Evolutionary conservation across 2,113 vertebrate genomes (phyloP), one percentile per base, ranked within the genome.

Genomic region (Setophaga petechia): DNA sequence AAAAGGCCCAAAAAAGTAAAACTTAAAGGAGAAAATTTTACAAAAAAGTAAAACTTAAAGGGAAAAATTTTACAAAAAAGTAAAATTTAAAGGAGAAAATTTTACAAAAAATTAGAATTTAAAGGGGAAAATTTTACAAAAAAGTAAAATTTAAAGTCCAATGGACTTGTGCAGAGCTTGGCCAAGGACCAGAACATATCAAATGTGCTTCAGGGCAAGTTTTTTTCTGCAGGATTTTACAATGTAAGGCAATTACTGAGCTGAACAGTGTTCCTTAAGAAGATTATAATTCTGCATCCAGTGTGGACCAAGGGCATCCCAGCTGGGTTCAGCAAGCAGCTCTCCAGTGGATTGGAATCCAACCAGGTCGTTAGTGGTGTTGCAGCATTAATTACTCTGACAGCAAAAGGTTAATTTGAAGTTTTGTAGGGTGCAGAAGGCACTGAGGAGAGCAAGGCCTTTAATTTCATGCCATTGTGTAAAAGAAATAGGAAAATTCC

Each of bases 401-500:
- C 87, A 91, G 65, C 69, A 89, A 33, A 83, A 94, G 94, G 92
- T 93, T 77, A 65, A 92, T 75, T 79, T 72, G 66, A 68, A 91
- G 54, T 73, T 85, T n/a, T 76, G 43, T 54, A 63, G 59, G 54
- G 72, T 88, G 57, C 66, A 43, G 82, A 31, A 79, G 44, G 67
- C 35, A 15, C 24, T 1, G 6, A 67, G 21, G 13, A 72, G 59
- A 76, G 78, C 2, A 0, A 41, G 74, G 33, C 68, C 51, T 69
- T 80, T 77, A 9, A 62, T 84, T 93, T 67, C 2, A 3, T 58
- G 78, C 67, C 4, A 1, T 61, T 1, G 0, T 19, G 25, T 16
- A 51, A 57, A 30, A 51, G 28, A 39, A 71, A 49, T 21, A 43
- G 68, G 20, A 55, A n/a, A 77, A 68, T 31, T 54, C 52, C 52